Base-by-base conservation (phyloP, 2,113 vertebrate genomes). In the crab-eating macaque (Macaca fascicularis) region DNA sequence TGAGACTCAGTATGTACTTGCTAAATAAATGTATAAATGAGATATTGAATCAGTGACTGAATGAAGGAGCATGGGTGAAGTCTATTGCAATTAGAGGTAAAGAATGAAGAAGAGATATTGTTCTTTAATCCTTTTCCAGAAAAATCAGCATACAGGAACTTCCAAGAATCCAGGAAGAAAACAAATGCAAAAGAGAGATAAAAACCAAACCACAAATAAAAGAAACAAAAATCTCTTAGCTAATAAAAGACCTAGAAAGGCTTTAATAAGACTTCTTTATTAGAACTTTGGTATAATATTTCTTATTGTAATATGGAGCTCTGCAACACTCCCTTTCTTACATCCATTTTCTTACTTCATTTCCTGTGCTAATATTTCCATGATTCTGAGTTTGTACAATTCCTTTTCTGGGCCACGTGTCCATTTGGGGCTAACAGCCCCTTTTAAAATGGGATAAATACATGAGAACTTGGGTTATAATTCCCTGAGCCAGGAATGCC, bases 401-500 rank as follows among this genome's bases (percentile, higher is more conserved):
- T 98, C 96, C 97, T 98, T 98, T 98, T 94, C 95, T 96, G 61
- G 86, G 76, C 91, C 89, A 85, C 97, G 95, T 96, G 97, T 95
- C 96, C 93, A 50, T 97, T 94, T 96, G 97, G 97, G 97, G 90
- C 97, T 90, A 96, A 95, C 52, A 97, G 94, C 97, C 27, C 61
- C 61, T 74, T 55, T 90, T 97, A 86, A 90, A 78, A 94, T 0
- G 20, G 43, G 86, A 69, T 98, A 98, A 98, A 25, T 98, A 91
- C 89, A 87, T 93, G 75, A 98, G 97, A 95, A 95, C 64, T 94
- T 93, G 23, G 84, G 57, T 94, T 95, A 97, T 95, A 95, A 98
- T 97, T 97, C 45, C 0, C 94, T 97, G 93, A 98, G 95, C 89
- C 52, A 32, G 5, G 2, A 97, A 97, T 93, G 97, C 94, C 94